Evolutionary conservation across 2,797 vertebrate species (phyloP).

Genomic region (Denticeps clupeoides): DNA sequence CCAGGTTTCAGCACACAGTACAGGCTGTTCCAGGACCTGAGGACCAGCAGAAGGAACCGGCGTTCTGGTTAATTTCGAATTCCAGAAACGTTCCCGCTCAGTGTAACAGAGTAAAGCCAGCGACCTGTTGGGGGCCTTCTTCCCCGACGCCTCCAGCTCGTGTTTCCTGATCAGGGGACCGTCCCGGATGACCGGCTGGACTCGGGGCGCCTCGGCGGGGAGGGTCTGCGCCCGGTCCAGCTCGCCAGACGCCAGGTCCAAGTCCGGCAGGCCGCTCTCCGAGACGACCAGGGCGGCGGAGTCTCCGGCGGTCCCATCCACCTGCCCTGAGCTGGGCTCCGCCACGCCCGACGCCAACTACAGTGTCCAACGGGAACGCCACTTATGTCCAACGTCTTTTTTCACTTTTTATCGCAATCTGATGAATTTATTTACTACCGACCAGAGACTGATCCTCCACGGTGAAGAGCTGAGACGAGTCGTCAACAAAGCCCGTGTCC

Average conservation of each 20-base stretch:
- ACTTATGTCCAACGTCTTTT: too few relatives aligned
- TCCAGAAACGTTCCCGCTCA: too few relatives aligned
- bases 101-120: background rate
- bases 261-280: conserved; percentile 49
- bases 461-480: conserved; percentile 54
- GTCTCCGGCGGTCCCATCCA: conserved; percentile 43
- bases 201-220: conserved; percentile 47
- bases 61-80: too few relatives aligned
- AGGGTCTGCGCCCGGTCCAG: conserved; percentile 66
- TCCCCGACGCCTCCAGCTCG: conserved; percentile 77
- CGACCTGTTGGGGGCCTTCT: conserved; percentile 86
- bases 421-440: conserved; percentile 19
- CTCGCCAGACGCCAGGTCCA: conserved; percentile 48
- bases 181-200: conserved; percentile 62
- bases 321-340: conserved; percentile 40
- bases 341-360: conserved; percentile 42
- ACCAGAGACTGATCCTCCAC: conserved; percentile 57
- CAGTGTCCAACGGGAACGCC: too few relatives aligned
- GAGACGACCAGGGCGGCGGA: conserved; percentile 35
- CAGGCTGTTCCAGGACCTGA: conserved; percentile 87
- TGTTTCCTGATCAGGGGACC: conserved; percentile 82
- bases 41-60: too few relatives aligned
- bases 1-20: conserved; percentile 83
- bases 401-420: too few relatives aligned
- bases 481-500: conserved; percentile 63